Evolutionary conservation across 2,888 invertebrate genomes (phyloP).

Genomic region (Clusia tigrina): DNA sequence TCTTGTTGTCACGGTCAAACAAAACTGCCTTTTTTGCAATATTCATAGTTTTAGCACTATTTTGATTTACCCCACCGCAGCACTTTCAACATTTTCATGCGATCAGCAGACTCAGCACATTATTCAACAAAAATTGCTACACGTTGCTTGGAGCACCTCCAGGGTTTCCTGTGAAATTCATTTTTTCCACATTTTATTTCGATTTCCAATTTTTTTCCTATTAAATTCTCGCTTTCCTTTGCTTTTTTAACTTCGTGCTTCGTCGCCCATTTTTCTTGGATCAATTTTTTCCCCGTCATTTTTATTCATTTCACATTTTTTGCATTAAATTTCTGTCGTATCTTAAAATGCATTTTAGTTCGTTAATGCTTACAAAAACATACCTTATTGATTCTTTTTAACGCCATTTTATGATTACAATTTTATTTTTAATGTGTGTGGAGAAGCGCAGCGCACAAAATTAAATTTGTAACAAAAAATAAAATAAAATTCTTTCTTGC

Average conservation of each 20-base stretch:
- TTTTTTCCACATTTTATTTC: conserved; percentile 3
- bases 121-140: conserved; percentile 14
- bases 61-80: too few relatives aligned
- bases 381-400: conserved; percentile 95
- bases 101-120: conserved; percentile 15
- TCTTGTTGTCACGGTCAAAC: background rate
- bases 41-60: background rate
- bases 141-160: conserved; percentile 17
- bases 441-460: conserved; percentile 42
- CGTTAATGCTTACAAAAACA: conserved; percentile 47
- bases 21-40: conserved; percentile 10
- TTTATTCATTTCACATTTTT: conserved; percentile 58
- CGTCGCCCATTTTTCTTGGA: conserved; percentile 45
- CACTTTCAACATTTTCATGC: background rate
- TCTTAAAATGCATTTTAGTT: conserved; percentile 43
- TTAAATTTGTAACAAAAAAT: conserved; percentile 39
- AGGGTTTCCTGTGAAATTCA: conserved; percentile 2
- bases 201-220: background rate
- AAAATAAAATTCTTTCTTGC: conserved; percentile 37
- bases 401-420: conserved; percentile 78
- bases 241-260: conserved; percentile 12
- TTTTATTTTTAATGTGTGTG: conserved; percentile 55
- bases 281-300: conserved; percentile 45
- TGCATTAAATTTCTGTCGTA: conserved; percentile 49
- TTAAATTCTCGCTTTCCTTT: conserved; percentile 11